Base-by-base conservation (phyloP, 2,797 vertebrate genomes). In the Streptopelia turtur region DNA sequence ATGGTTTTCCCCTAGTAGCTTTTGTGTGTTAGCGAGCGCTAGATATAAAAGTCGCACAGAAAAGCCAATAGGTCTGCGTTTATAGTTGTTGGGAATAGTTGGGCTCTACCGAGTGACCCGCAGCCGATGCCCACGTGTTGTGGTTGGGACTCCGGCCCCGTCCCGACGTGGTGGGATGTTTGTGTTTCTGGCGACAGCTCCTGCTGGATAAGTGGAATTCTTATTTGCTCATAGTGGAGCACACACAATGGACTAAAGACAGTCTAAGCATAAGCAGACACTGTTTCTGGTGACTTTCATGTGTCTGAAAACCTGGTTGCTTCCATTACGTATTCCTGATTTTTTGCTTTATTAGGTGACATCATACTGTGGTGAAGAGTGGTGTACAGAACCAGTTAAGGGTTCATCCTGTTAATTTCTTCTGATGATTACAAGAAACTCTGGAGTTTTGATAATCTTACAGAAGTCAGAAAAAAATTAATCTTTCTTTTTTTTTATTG, bases 121-220 rank as follows among this genome's bases (percentile, higher is more conserved):
- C 16, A 43, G 10, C 50, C 1, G 3, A 27, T 77, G 68, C 35
- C 49, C 1, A 0, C 9, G 43, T 23, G 18, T 60, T 55, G 50
- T 43, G 3, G 2, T 20, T 1, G 0, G 20, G 24, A 76, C 16
- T 13, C 39, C 3, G 3, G 24, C 63, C 45, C n/a, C 0, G 0
- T 64, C 28, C 20, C 3, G 0, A 15, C 60, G 68, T 55, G 24
- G 9, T 10, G 45, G 1, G 1, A 60, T 39, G 28, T 60, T 82
- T 75, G 4, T 52, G 5, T 37, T 91, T 18, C 84, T 59, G 43
- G 52, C 1, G 3, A 33, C 74, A 81, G 66, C 28, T 74, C 43
- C 22, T 25, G 57, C 13, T 56, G 83, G 25, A 37, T 35, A 69
- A 76, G 59, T 20, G 53, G 30, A 24, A 49, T 72, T 78, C 53